Conservation (phyloP, 1,140 invertebrate species). For the Mycetomoellerius zeteki region DNA sequence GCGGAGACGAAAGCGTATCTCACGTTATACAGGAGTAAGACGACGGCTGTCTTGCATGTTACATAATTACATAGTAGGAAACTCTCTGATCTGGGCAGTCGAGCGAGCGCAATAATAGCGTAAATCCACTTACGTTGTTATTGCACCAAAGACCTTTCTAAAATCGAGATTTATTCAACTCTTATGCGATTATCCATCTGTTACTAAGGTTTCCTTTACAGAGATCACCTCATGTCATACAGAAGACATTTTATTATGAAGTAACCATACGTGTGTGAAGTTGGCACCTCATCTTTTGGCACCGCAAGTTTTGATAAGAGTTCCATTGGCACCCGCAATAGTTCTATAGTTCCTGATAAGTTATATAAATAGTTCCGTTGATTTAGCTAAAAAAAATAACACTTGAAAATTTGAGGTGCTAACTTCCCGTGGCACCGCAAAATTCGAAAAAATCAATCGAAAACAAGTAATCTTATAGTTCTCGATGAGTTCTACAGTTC, state of each 20-base stretch:
- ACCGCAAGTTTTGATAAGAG: too few relatives aligned
- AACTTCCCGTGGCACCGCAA: too few relatives aligned
- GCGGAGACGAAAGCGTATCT: slow-evolving; percentile 58
- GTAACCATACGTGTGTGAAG: too few relatives aligned
- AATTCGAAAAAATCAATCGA: too few relatives aligned
- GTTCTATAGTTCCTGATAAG: too few relatives aligned
- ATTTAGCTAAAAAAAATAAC: too few relatives aligned
- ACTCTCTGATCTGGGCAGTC: background rate
- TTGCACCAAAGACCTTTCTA: background rate
- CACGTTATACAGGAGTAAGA: slow-evolving; percentile 16
- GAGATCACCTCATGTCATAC: background rate
- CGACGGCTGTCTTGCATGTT: slow-evolving; percentile 34
- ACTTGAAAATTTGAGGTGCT: too few relatives aligned
- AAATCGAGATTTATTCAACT: slow-evolving; percentile 15
- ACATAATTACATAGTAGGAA: slow-evolving; percentile 53
- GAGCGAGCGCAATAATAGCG: slow-evolving; percentile 7
- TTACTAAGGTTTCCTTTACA: background rate
- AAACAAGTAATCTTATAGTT: too few relatives aligned
- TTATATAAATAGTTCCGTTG: too few relatives aligned
- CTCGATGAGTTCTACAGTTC: too few relatives aligned
- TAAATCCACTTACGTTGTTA: slow-evolving; percentile 28
- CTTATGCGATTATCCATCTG: background rate
- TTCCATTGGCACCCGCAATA: too few relatives aligned
- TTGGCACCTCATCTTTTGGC: too few relatives aligned
- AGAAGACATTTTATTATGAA: background rate